Evolutionary conservation across 2,113 vertebrate genomes (phyloP).

Genomic region (Gobiocypris rarus): DNA sequence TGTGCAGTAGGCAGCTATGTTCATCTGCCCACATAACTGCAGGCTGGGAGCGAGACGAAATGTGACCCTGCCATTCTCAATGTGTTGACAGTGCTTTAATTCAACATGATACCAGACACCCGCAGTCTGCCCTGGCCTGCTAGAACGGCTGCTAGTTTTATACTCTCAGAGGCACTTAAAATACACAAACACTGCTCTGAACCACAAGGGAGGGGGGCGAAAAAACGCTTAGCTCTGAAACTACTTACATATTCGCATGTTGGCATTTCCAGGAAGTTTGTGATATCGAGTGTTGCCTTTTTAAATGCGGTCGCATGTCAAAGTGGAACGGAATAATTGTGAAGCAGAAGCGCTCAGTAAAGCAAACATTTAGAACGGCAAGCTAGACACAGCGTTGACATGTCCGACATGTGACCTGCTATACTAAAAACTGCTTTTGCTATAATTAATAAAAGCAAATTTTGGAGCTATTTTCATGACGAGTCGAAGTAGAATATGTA

Average conservation of each 20-base stretch:
- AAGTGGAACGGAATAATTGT: background rate
- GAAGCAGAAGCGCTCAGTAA: background rate
- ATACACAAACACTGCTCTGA: constrained; percentile 71
- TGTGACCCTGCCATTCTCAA: constrained; percentile 72
- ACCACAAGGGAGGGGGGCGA: background rate
- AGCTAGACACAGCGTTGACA: background rate
- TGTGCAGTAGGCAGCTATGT: constrained; percentile 48
- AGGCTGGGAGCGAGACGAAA: constrained; percentile 65
- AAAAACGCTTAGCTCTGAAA: constrained; percentile 52
- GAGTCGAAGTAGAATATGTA: background rate
- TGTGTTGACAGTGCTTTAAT: constrained; percentile 82
- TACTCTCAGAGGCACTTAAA: constrained; percentile 78
- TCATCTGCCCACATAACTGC: constrained; percentile 63
- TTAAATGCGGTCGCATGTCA: background rate
- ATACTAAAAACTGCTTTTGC: background rate
- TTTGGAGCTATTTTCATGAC: background rate
- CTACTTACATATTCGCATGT: constrained; percentile 3
- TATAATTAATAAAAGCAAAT: too few relatives aligned
- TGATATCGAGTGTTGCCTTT: constrained; percentile 11
- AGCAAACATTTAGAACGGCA: background rate
- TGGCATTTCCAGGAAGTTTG: constrained; percentile 39
- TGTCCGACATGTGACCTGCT: background rate
- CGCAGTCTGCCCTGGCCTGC: constrained; percentile 70
- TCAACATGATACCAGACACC: constrained; percentile 78
- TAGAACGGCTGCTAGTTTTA: constrained; percentile 72